These are phyloP conservation scores for Lanistes nyassanus DNA, from an alignment of 1,140 invertebrate species.

Conservation along the genomic window DNA sequence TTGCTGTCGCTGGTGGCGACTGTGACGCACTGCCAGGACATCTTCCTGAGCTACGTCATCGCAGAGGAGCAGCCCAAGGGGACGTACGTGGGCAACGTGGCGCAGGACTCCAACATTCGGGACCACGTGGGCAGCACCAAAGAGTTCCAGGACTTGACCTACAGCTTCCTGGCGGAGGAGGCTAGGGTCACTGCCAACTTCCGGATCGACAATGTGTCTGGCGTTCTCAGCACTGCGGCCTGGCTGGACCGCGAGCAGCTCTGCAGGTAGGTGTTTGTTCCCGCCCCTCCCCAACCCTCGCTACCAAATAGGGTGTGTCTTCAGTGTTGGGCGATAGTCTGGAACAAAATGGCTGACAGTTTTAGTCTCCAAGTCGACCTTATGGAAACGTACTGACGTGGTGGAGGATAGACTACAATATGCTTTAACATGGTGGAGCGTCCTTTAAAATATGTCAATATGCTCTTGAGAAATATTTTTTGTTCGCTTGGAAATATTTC, in stretches of 20 bases:
- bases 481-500: too few species aligned
- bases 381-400: too few species aligned
- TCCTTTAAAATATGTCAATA: too few species aligned
- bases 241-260: constrained; percentile 48
- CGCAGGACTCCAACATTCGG: constrained; percentile 36
- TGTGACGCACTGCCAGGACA: constrained; percentile 26
- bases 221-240: constrained; percentile 39
- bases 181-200: constrained; percentile 68
- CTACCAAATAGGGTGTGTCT: too few species aligned
- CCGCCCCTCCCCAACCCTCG: too few species aligned
- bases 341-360: too few species aligned
- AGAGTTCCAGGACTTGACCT: constrained; percentile 42
- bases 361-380: too few species aligned
- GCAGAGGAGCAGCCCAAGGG: constrained; percentile 29
- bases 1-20: background rate
- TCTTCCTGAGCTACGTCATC: constrained; percentile 26
- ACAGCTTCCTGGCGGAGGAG: constrained; percentile 46
- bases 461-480: too few species aligned
- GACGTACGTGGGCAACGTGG: constrained; percentile 38
- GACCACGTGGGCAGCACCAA: constrained; percentile 29
- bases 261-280: constrained; percentile 29
- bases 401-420: too few species aligned
- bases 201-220: constrained; percentile 40
- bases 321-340: too few species aligned
- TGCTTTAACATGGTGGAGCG: too few species aligned